These are phyloP conservation scores for Selene dorsalis DNA, from an alignment of 2,797 vertebrate species.

Conservation along the genomic window DNA sequence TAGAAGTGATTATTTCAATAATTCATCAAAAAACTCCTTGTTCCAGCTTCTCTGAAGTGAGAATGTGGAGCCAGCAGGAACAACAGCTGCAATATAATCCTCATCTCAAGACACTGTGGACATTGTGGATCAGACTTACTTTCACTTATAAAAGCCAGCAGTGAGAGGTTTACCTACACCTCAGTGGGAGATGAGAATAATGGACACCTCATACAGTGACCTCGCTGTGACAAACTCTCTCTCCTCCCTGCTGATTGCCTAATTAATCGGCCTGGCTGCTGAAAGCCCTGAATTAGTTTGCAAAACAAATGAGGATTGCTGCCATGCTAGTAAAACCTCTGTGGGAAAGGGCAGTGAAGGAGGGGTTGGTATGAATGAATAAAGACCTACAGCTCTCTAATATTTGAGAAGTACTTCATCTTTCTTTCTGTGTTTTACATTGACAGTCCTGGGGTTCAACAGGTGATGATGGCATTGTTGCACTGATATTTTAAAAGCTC, in stretches of 20 bases:
- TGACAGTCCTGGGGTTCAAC: background rate
- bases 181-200: constrained; percentile 48
- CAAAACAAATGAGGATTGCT: constrained; percentile 68
- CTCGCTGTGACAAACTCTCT: constrained; percentile 62
- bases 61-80: background rate
- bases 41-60: background rate
- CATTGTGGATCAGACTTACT: constrained; percentile 2
- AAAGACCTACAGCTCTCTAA: constrained; percentile 3
- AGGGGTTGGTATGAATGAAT: constrained; percentile 26
- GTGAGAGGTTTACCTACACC: constrained; percentile 31
- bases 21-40: no score
- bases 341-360: constrained; percentile 14
- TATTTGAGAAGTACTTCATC: background rate
- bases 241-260: constrained; percentile 54
- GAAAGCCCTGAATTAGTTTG: constrained; percentile 76
- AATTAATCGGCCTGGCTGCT: constrained; percentile 72
- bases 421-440: background rate
- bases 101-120: background rate
- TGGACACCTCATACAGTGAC: constrained; percentile 47
- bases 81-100: background rate
- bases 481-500: constrained; percentile 3
- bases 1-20: background rate
- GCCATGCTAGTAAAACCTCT: constrained; percentile 49
- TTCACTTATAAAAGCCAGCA: constrained; percentile 1
- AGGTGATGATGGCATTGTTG: background rate